These are phyloP conservation scores for Cryptomyrus ogoouensis DNA, from an alignment of 2,113 vertebrate genomes.

Conservation along the genomic window DNA sequence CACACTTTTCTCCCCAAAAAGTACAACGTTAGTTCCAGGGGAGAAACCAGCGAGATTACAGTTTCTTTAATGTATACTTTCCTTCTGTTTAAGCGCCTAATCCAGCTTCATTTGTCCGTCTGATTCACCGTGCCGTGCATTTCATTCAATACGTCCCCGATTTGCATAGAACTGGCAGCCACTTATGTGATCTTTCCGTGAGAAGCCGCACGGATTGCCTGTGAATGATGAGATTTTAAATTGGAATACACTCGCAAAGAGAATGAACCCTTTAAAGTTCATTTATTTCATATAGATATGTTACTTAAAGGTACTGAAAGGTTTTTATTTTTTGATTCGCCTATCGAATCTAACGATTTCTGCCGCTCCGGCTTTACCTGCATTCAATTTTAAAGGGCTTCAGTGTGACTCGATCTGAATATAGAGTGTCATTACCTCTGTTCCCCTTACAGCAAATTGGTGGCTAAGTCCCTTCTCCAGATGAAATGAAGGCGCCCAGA, in stretches of 20 bases:
- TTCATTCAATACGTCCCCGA: conserved; percentile 73
- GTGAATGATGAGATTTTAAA: conserved; percentile 80
- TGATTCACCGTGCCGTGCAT: conserved; percentile 68
- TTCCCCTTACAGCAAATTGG: conserved; percentile 63
- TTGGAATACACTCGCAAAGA: conserved; percentile 75
- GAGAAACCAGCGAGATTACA: conserved; percentile 50
- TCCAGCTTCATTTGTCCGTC: conserved; percentile 72
- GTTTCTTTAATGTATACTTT: conserved; percentile 39
- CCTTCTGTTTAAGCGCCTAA: conserved; percentile 45
- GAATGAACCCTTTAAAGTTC: conserved; percentile 73
- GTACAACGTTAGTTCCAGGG: conserved; percentile 41
- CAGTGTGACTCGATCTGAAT: conserved; percentile 67
- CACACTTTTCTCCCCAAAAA: background rate
- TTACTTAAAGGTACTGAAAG: conserved; percentile 76
- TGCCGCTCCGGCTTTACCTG: conserved; percentile 58
- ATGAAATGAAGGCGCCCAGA: conserved; percentile 42
- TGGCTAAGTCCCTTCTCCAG: conserved; percentile 51
- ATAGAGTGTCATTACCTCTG: conserved; percentile 64
- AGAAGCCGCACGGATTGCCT: conserved; percentile 70
- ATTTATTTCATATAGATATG: conserved; percentile 76
- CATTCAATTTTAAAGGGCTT: conserved; percentile 73
- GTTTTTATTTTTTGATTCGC: conserved; percentile 72
- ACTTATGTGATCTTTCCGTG: conserved; percentile 70
- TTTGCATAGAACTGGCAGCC: conserved; percentile 74
- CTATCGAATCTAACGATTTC: conserved; percentile 70